Conservation (phyloP, 2,888 invertebrate genomes). For the Rosalia funebris region DNA sequence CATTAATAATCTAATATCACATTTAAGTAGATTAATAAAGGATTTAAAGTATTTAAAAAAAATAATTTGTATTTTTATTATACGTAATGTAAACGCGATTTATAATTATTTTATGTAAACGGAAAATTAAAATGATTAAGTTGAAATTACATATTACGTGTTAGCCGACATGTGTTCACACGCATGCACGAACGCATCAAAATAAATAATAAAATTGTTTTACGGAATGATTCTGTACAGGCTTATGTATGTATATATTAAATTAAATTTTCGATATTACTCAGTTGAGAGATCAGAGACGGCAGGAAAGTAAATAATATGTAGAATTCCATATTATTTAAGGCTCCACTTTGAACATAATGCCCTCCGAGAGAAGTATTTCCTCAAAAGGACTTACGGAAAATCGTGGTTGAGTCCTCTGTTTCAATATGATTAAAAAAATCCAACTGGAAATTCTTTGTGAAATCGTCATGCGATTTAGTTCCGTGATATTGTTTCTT, state of each 20-base stretch:
- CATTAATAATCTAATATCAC: too few species aligned
- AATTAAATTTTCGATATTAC: constrained; percentile 14
- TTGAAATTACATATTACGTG: neutral
- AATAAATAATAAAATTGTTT: constrained; percentile 34
- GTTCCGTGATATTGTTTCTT: too few species aligned
- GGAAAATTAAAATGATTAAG: constrained; percentile 9
- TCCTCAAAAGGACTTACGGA: constrained; percentile 33
- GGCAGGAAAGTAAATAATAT: constrained; percentile 15
- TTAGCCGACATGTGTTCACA: neutral
- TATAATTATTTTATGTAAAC: neutral
- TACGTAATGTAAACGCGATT: neutral
- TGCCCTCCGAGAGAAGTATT: constrained; percentile 20
- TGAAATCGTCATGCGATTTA: constrained; percentile 1
- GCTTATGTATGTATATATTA: constrained; percentile 2
- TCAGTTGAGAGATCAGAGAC: constrained; percentile 7
- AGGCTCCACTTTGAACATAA: constrained; percentile 18
- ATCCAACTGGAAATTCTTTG: constrained; percentile 26
- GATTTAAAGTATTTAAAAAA: too few species aligned
- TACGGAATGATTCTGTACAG: neutral
- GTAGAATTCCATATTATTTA: constrained; percentile 26
- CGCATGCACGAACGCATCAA: constrained; percentile 27
- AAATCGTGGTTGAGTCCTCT: constrained; percentile 34
- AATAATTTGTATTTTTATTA: neutral
- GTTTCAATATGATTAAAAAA: constrained; percentile 38
- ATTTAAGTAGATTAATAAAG: too few species aligned